Evolutionary conservation across 2,888 invertebrate species (phyloP), one percentile per base, ranked within the genome.

Genomic region (Malachius bipustulatus): DNA sequence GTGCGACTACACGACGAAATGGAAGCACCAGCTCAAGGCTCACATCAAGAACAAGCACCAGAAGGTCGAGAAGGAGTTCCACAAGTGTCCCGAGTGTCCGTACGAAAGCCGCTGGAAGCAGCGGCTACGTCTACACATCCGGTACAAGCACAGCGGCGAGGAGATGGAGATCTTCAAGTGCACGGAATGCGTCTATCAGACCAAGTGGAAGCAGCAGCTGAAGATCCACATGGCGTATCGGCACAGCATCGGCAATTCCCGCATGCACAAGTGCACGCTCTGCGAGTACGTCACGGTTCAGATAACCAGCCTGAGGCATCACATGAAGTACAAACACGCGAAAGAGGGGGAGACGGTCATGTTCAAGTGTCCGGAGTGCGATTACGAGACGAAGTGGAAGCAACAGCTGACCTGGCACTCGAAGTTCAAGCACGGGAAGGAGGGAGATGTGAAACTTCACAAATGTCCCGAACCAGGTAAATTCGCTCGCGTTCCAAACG

Each of bases 161-260:
- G 24, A 19, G 24, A n/a, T 19, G 24, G 6, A 19, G 24, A n/a
- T 19, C 6, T 19, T 19, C 24, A 19, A 19, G 24, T 19, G 24
- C 24, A 19, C 24, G 6, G 24, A 19, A 6, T 19, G 24, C n/a
- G n/a, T n/a, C 24, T 19, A 19, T n/a, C 24, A 19, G 24, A 19
- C 24, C 24, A 19, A 19, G 24, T 19, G 24, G 24, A 19, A 19
- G 24, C 24, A 19, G n/a, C 24, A 19, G 24, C n/a, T 19, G 24
- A 19, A 19, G n/a, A 6, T 19, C 6, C 24, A 19, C n/a, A 6
- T 8, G 6, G n/a, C 24, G 24, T 19, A 19, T n/a, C 6, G n/a
- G 24, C 24, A 19, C 24, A 19, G n/a, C n/a, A 19, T 19, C n/a
- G 24, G 24, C n/a, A n/a, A 19, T 19, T 6, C 24, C 24, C 6